A percentile compares a stretch with the other conserved stretches of the same genome.
Evolutionary conservation across 2,113 vertebrate species (phyloP).

Genomic region (Halcyon malimbica): DNA sequence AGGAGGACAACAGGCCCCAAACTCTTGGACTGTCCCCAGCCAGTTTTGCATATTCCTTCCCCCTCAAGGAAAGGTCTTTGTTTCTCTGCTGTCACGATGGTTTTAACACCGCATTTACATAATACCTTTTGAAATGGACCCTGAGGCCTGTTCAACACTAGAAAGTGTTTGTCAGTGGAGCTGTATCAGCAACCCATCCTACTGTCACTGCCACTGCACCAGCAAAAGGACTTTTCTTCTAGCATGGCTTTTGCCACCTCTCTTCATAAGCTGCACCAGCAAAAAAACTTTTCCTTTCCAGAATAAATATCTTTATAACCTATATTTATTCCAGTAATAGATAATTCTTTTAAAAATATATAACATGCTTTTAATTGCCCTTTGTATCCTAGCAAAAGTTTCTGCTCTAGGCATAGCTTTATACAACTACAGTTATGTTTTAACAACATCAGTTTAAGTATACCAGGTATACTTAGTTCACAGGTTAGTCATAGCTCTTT

Average conservation of each 20-base stretch:
- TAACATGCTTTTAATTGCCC: neutral
- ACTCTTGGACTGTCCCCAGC: neutral
- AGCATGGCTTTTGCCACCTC: neutral
- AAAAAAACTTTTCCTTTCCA: neutral
- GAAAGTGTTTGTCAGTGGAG: neutral
- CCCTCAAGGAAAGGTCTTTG: neutral
- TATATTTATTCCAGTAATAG: neutral
- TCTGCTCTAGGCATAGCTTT: neutral
- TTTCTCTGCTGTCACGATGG: neutral
- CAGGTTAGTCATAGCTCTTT: conserved; percentile 32
- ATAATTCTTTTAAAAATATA: neutral
- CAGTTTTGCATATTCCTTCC: conserved; percentile 4
- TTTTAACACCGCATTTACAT: conserved; percentile 20
- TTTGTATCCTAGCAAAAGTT: neutral
- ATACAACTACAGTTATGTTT: neutral
- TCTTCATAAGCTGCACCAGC: neutral
- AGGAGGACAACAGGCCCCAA: neutral
- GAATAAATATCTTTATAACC: neutral
- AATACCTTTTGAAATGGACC: conserved; percentile 21
- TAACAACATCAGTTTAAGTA: neutral
- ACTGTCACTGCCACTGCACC: neutral
- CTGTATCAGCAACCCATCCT: neutral
- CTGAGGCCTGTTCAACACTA: neutral
- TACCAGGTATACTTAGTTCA: conserved; percentile 46
- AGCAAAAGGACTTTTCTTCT: neutral